These are phyloP conservation scores for Stercorarius parasiticus DNA, from an alignment of 2,113 vertebrate genomes.

Conservation along the genomic window DNA sequence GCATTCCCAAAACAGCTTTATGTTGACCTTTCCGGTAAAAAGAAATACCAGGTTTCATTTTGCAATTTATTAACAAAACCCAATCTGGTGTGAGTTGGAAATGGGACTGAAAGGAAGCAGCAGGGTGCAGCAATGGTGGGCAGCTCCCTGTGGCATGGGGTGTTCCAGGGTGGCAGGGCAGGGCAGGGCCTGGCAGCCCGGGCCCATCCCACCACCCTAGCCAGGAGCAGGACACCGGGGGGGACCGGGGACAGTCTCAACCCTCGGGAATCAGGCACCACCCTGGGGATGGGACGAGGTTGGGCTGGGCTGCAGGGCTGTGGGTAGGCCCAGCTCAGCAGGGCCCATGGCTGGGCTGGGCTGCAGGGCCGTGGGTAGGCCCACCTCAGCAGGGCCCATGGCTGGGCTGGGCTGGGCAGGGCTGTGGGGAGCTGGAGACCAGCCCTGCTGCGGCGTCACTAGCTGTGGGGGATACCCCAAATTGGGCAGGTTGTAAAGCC, in stretches of 20 bases:
- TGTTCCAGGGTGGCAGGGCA: background rate
- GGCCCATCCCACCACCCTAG: no score
- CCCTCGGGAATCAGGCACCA: background rate
- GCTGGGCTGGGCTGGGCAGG: background rate
- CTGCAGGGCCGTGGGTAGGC: background rate
- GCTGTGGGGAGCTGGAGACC: background rate
- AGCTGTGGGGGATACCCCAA: background rate
- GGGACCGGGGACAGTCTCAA: background rate
- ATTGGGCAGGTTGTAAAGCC: background rate
- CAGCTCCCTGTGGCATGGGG: background rate
- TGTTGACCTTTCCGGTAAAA: background rate
- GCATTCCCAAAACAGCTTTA: background rate
- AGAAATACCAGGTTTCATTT: background rate
- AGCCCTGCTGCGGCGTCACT: background rate
- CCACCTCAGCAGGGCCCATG: background rate
- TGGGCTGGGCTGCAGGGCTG: fast-evolving
- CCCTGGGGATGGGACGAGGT: background rate
- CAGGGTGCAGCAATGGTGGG: background rate
- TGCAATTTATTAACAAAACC: background rate
- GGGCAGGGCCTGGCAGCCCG: background rate
- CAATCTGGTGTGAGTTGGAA: background rate
- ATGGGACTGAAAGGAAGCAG: background rate
- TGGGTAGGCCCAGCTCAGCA: background rate
- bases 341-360: background rate
- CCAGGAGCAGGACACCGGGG: background rate